Evolutionary conservation across 1,140 invertebrate genomes (phyloP), one percentile per base, ranked within the genome.

Genomic region (Atta colombica): DNA sequence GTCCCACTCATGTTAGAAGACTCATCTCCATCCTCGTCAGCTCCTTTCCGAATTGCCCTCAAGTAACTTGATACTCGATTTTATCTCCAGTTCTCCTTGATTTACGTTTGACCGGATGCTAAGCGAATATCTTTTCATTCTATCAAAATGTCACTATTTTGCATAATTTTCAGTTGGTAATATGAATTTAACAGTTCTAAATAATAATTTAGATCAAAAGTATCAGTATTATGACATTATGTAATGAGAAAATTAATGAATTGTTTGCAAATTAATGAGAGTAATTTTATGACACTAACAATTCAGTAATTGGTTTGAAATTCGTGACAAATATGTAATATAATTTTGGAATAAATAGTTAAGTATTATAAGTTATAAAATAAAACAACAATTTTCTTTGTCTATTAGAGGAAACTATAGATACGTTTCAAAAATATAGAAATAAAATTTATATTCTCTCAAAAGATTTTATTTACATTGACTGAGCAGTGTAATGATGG

Each of bases 11-110:
- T 69, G 66, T 69, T 71, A 53, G 4, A 8, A 68, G 45, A 25
- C 55, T 80, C 77, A 18, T 31, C 55, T 66, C 14, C 35, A 0
- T 65, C 72, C 35, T 88, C 69, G 60, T 87, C 86, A 85, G 63
- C 80, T 84, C 12, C 84, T 80, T 53, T 45, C 2, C 51, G 21
- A 63, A 71, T 87, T 49, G 49, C 55, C 28, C 35, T 84, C 55
- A 25, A 82, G 86, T 66, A 87, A 82, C 21, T 58, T 14, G 39
- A 84, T 66, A 45, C 74, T 65, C 25, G 28, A 55, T 69, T 21
- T 8, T 14, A 21, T 63, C 55, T 25, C 55, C 45, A 16, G 69
- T 39, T 16, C 12, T n/a, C 12, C 25, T 77, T 53, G 14, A 18
- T 21, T 85, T 61, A 18, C 18, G 31, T 60, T 18, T 25, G 39